A percentile compares a stretch with the other conserved stretches of the same genome.
phyloP scores from a whole-genome alignment of 2,888 invertebrate genomes.

The Lycaena phlaeas region DNA sequence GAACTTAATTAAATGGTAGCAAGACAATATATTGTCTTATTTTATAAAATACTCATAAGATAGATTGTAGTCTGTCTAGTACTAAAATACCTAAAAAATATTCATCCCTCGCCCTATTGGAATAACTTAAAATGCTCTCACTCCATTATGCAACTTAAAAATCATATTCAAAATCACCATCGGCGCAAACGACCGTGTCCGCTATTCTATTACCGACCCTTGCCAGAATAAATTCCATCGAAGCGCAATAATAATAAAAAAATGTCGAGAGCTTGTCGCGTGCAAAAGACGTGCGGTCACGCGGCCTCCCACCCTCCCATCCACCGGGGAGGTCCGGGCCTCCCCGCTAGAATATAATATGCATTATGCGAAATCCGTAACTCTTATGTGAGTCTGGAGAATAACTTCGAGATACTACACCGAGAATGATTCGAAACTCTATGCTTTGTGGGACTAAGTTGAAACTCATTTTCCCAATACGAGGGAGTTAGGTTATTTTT shows the following conservation, averaged over 20 bases:
- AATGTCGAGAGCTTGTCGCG: slow-evolving; percentile 71
- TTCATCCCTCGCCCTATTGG: slow-evolving; percentile 31
- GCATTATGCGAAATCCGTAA: slow-evolving; percentile 73
- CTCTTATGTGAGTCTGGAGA: slow-evolving; percentile 59
- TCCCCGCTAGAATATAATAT: slow-evolving; percentile 59
- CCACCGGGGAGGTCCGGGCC: slow-evolving; percentile 17
- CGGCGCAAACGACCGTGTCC: slow-evolving; percentile 51
- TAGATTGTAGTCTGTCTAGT: too few relatives aligned
- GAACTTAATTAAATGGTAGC: too few relatives aligned
- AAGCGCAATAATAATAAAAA: slow-evolving; percentile 73
- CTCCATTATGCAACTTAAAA: slow-evolving; percentile 69
- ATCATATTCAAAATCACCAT: slow-evolving; percentile 66
- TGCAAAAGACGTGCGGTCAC: slow-evolving; percentile 71
- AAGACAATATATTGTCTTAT: too few relatives aligned
- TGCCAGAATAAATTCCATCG: slow-evolving; percentile 62
- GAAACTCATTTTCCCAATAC: slow-evolving; percentile 2
- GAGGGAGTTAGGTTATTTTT: slow-evolving; percentile 22
- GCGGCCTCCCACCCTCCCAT: slow-evolving; percentile 32
- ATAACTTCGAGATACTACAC: slow-evolving; percentile 43
- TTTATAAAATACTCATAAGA: too few relatives aligned
- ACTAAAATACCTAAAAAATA: background rate
- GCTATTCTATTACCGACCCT: slow-evolving; percentile 58
- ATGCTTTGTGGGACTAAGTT: slow-evolving; percentile 12
- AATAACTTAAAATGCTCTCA: slow-evolving; percentile 54
- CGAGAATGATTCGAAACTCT: slow-evolving; percentile 24